Base-by-base conservation (phyloP, 2,888 invertebrate genomes). In the Nymphalis urticae region DNA sequence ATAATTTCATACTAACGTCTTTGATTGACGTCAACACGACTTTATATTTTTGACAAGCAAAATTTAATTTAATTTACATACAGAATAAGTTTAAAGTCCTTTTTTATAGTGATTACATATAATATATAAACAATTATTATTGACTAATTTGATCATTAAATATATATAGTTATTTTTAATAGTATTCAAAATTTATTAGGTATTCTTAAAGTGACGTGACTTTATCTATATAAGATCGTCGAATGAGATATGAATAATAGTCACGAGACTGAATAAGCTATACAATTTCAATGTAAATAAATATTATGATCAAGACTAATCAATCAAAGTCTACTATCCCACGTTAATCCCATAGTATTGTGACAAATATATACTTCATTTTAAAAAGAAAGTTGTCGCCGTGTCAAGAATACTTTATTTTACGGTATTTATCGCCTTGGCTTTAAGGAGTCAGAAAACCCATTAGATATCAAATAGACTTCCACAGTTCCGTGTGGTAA, bases 401-500 rank as follows among this genome's bases (percentile, higher is more conserved):
- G 32, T 7, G 9, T 32, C 17, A 16, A 9, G 48, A 24, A 36
- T 7, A 62, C 19, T 36, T 58, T 62, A 50, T 67, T 56, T 62
- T 50, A 50, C 48, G 27, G 50, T 65, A 62, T 47, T 51, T 58
- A 63, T 36, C 48, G 59, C 54, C 53, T 61, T 47, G 50, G 60
- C 59, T 53, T 59, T 48, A 64, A 64, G 58, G 58, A 68, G 64
- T 64, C 68, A 69, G 59, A 54, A 58, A 67, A 60, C 62, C 59
- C 60, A 68, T 63, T 69, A 69, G 36, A 48, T 66, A 60, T 70
- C 62, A 58, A 67, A 71, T 70, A 65, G 65, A 68, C 62, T 67
- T 67, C 62, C 58, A 62, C 58, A 66, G 68, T 75, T 70, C 71
- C 70, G 71, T 68, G 71, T 69, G 62, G 68, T 72, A 69, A 71